phyloP scores from a whole-genome alignment of 2,888 invertebrate species.

The Drosophila peninsularis region DNA sequence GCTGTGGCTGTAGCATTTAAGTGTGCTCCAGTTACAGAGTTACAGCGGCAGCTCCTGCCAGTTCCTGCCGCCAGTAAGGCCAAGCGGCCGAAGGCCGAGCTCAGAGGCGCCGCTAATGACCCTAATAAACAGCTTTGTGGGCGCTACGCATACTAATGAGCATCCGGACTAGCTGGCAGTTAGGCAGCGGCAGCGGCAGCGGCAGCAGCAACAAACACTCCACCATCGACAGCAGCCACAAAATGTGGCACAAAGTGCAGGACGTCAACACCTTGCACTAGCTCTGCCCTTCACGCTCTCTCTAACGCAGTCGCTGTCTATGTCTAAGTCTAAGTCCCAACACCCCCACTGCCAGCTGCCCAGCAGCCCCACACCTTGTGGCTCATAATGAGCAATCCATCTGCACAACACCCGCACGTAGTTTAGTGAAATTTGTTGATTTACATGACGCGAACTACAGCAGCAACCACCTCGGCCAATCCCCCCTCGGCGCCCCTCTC shows the following conservation, averaged over 20 bases:
- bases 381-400: slow-evolving; percentile 74
- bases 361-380: neutral
- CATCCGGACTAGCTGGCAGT: slow-evolving; percentile 42
- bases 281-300: slow-evolving; percentile 2
- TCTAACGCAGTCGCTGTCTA: neutral
- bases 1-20: slow-evolving; percentile 4
- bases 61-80: slow-evolving; percentile 14
- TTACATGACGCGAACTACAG: slow-evolving; percentile 58
- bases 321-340: slow-evolving; percentile 19
- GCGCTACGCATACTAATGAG: slow-evolving; percentile 76
- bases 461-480: neutral
- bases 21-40: slow-evolving; percentile 34
- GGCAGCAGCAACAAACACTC: slow-evolving; percentile 11
- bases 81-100: slow-evolving; percentile 34
- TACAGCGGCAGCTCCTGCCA: slow-evolving; percentile 14
- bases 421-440: slow-evolving; percentile 78
- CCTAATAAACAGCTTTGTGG: slow-evolving; percentile 78
- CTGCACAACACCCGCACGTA: slow-evolving; percentile 76
- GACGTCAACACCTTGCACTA: slow-evolving; percentile 70
- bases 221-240: slow-evolving; percentile 38
- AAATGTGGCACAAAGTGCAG: slow-evolving; percentile 67
- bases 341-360: neutral
- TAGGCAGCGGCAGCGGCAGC: slow-evolving; percentile 8
- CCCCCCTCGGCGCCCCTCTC: neutral
- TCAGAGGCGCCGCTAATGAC: slow-evolving; percentile 74